A percentile compares a stretch with the other conserved stretches of the same genome.
phyloP scores from a whole-genome alignment of 2,113 vertebrate genomes.

The Sinocyclocheilus maitianheensis region DNA sequence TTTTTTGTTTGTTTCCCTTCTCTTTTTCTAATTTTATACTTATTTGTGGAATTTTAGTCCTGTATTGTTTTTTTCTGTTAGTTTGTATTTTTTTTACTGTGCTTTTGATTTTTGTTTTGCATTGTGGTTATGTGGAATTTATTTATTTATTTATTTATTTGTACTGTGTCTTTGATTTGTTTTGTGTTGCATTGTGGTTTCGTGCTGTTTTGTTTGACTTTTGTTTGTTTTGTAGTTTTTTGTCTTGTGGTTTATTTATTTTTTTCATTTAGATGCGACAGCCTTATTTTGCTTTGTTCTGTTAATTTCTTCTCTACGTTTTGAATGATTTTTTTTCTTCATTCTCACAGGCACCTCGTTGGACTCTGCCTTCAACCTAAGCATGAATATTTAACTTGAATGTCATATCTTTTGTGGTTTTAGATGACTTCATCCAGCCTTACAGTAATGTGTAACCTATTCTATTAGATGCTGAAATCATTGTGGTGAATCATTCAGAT shows the following conservation, averaged over 20 bases:
- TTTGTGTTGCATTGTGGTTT: neutral
- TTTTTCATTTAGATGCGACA: neutral
- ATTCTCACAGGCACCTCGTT: neutral
- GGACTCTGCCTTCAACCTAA: conserved; percentile 27
- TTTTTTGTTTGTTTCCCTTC: neutral
- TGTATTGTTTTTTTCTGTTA: neutral
- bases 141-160: neutral
- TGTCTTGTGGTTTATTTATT: neutral
- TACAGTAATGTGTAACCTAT: conserved; percentile 40
- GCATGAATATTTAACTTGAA: conserved; percentile 48
- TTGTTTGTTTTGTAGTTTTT: neutral
- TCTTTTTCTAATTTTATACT: neutral
- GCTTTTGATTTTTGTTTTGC: neutral
- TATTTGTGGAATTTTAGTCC: neutral
- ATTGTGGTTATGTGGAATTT: neutral
- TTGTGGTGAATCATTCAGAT: conserved; percentile 14
- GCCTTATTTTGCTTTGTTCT: neutral
- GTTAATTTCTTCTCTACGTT: neutral
- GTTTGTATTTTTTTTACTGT: neutral
- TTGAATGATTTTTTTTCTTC: conserved; percentile 3
- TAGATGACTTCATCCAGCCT: conserved; percentile 19
- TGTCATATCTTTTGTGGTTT: conserved; percentile 35
- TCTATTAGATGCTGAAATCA: conserved; percentile 15
- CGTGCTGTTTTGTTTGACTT: neutral
- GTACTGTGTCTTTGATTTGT: neutral